Evolutionary conservation across 2,113 vertebrate genomes (phyloP).

Genomic region (Salvelinus sp.): DNA sequence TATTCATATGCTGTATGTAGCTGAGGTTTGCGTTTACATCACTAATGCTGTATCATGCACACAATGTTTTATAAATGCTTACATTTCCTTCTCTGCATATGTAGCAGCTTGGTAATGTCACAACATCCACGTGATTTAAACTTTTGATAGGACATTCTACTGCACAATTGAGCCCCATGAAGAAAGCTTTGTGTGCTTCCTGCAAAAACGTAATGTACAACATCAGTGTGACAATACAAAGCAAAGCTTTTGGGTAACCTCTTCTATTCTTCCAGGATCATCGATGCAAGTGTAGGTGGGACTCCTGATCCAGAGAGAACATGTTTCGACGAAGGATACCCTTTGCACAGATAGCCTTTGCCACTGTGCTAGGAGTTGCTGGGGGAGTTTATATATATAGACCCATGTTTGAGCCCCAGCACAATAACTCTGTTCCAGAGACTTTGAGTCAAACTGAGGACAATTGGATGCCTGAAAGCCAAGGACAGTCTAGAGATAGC

Average conservation of each 20-base stretch:
- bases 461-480: neutral
- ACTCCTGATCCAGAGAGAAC: conserved; percentile 6
- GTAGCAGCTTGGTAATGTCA: too few species aligned
- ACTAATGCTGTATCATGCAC: too few species aligned
- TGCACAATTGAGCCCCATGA: neutral
- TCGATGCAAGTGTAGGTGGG: neutral
- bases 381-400: conserved; percentile 88
- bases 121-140: too few species aligned
- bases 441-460: conserved; percentile 27
- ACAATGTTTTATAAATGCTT: too few species aligned
- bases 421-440: conserved; percentile 39
- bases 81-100: too few species aligned
- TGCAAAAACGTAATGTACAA: neutral
- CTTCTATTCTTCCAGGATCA: conserved; percentile 39
- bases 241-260: neutral
- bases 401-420: conserved; percentile 71
- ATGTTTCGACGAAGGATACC: conserved; percentile 74
- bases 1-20: too few species aligned
- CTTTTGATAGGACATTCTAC: too few species aligned
- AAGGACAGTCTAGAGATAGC: neutral
- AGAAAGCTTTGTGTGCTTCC: neutral
- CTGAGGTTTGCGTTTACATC: too few species aligned
- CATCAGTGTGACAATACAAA: neutral
- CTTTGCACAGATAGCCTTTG: conserved; percentile 71
- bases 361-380: conserved; percentile 74